A percentile compares a stretch with the other conserved stretches of the same genome.
Conservation (phyloP, 92 coral and sea anemone genomes). For the Heliopora coerulea region DNA sequence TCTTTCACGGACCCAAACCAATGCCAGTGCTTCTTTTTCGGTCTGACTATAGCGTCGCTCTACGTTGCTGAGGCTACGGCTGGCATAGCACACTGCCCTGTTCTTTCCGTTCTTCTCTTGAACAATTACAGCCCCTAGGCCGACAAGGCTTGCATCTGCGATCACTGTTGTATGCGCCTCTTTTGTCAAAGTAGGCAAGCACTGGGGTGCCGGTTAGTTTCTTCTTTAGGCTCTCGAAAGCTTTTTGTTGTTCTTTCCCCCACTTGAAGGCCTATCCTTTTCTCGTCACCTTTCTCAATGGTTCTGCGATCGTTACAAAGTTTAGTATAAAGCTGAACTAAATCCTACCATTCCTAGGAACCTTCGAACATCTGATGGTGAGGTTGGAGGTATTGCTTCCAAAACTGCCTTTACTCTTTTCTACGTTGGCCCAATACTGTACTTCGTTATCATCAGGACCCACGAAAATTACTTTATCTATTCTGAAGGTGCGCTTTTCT, state of each 20-base stretch:
- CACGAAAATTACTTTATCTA: constrained; percentile 42
- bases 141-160: constrained; percentile 70
- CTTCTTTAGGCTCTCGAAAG: constrained; percentile 39
- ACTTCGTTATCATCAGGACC: constrained; percentile 42
- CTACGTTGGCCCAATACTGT: constrained; percentile 41
- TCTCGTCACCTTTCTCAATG: constrained; percentile 36
- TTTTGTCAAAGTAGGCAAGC: constrained; percentile 43
- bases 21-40: too few species aligned
- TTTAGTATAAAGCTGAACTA: constrained; percentile 54
- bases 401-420: constrained; percentile 41
- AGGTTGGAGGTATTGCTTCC: constrained; percentile 34
- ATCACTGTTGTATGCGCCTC: constrained; percentile 34
- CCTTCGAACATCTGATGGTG: constrained; percentile 45
- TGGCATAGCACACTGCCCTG: too few species aligned
- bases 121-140: too few species aligned
- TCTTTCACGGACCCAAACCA: too few species aligned
- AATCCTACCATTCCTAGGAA: constrained; percentile 37
- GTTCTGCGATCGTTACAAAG: constrained; percentile 47
- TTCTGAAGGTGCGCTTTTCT: constrained; percentile 49
- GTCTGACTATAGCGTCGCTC: too few species aligned
- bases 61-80: too few species aligned
- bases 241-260: constrained; percentile 44
- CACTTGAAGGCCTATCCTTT: constrained; percentile 39
- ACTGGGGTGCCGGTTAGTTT: constrained; percentile 40
- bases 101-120: too few species aligned